Percentiles rank a stretch among this genome's conserved stretches.
phyloP scores from a whole-genome alignment of 2,888 invertebrate species.

The Pecten maximus region DNA sequence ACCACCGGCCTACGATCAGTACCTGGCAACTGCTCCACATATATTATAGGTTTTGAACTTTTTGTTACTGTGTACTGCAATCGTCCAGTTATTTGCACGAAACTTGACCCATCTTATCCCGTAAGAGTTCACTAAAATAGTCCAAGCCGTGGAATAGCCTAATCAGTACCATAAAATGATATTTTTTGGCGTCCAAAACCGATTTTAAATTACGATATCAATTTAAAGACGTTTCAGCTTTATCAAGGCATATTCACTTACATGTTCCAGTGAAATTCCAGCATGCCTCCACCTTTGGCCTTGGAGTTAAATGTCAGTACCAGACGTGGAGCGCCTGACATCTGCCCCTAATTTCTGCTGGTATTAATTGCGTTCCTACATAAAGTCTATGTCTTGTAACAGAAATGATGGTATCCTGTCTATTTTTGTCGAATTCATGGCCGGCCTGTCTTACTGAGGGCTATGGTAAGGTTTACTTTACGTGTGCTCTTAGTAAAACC shows the following conservation, averaged over 20 bases:
- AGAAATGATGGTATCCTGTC: slow-evolving; percentile 10
- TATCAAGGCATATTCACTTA: neutral
- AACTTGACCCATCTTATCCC: neutral
- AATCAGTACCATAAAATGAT: too few species aligned
- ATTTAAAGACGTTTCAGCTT: neutral
- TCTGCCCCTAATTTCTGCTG: slow-evolving; percentile 21
- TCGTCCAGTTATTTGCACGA: neutral
- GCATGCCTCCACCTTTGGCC: neutral
- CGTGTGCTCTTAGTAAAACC: neutral
- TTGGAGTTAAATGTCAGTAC: neutral
- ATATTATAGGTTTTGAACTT: too few species aligned
- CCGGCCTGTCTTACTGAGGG: neutral
- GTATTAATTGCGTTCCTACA: slow-evolving; percentile 7
- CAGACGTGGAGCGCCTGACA: neutral
- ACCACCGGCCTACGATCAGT: too few species aligned
- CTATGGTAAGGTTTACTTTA: neutral
- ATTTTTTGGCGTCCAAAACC: too few species aligned
- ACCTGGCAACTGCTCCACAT: too few species aligned
- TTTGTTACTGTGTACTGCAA: neutral
- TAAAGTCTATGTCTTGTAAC: neutral
- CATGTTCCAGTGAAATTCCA: neutral
- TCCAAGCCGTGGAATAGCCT: neutral
- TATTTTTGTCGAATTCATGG: slow-evolving; percentile 3
- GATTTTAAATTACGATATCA: too few species aligned
- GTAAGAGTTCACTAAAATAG: neutral